These are phyloP conservation scores for Phalanger gymnotis DNA, from an alignment of 2,797 vertebrate species.

Conservation along the genomic window DNA sequence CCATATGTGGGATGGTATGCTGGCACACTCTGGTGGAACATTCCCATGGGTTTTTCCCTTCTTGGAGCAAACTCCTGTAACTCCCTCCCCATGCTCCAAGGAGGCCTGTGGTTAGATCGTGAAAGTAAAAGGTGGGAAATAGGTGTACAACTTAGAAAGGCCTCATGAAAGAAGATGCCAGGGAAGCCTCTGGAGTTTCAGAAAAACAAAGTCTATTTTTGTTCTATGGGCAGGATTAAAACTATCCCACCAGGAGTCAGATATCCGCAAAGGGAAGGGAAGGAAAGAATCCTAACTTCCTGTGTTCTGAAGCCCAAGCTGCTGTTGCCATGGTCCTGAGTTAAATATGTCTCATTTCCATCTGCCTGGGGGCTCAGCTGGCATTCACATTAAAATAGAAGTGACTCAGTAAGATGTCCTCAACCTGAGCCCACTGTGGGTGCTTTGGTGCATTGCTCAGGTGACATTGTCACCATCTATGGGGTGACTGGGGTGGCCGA, in stretches of 20 bases:
- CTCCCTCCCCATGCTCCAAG: background rate
- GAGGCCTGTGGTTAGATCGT: background rate
- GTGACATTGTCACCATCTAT: background rate
- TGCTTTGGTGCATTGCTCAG: background rate
- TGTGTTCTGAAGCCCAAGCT: background rate
- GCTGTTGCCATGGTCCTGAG: slow-evolving; percentile 1
- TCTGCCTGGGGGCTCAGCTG: background rate
- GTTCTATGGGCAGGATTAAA: background rate
- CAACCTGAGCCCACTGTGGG: background rate
- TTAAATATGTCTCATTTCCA: slow-evolving; percentile 2
- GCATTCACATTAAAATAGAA: background rate
- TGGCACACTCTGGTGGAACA: background rate
- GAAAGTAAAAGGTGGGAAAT: background rate
- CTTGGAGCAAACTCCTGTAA: background rate
- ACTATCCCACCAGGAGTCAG: background rate
- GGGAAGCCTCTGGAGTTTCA: background rate
- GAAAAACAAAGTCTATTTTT: background rate
- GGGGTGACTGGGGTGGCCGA: background rate
- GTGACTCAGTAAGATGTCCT: background rate
- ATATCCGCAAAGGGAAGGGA: background rate
- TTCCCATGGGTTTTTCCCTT: background rate
- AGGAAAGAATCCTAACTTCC: background rate
- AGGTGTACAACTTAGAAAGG: background rate
- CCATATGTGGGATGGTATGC: background rate
- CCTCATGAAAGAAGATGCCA: background rate